Evolutionary conservation across 2,888 invertebrate genomes (phyloP).

Genomic region (Dione juno): DNA sequence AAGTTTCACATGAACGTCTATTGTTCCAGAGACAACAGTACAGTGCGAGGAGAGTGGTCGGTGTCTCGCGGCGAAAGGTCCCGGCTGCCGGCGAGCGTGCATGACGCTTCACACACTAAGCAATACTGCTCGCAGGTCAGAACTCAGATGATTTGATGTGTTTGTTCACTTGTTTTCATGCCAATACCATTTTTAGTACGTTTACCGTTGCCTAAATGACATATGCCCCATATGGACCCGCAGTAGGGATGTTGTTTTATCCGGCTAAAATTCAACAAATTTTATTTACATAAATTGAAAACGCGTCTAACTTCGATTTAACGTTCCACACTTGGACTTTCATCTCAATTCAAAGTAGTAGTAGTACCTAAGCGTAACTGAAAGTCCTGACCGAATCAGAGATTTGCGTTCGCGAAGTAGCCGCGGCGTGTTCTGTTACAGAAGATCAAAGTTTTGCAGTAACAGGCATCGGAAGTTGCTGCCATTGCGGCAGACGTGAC

Average conservation of each 20-base stretch:
- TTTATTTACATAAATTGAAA: too few species aligned
- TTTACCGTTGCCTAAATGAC: too few species aligned
- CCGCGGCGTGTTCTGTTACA: conserved; percentile 68
- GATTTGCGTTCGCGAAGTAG: conserved; percentile 41
- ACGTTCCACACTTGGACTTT: conserved; percentile 6
- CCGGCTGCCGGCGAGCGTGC: conserved; percentile 88
- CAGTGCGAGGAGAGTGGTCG: conserved; percentile 90
- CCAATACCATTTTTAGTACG: too few species aligned
- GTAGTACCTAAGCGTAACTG: not conserved
- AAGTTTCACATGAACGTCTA: not conserved
- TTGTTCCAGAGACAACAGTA: conserved; percentile 94
- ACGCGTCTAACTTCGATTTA: too few species aligned
- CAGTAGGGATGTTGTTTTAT: too few species aligned
- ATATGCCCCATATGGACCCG: too few species aligned
- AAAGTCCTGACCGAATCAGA: conserved; percentile 22
- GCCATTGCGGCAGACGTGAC: conserved; percentile 98
- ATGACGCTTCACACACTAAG: conserved; percentile 94
- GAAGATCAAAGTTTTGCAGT: conserved; percentile 98
- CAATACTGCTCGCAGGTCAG: conserved; percentile 89
- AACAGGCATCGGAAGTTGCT: conserved; percentile 98
- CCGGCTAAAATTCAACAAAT: too few species aligned
- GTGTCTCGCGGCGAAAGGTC: conserved; percentile 75
- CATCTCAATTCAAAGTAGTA: not conserved
- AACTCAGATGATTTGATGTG: not conserved
- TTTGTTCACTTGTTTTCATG: too few species aligned